Evolutionary conservation across 2,113 vertebrate genomes (phyloP), one percentile per base, ranked within the genome.

Genomic region (Craseonycteris thonglongyai): DNA sequence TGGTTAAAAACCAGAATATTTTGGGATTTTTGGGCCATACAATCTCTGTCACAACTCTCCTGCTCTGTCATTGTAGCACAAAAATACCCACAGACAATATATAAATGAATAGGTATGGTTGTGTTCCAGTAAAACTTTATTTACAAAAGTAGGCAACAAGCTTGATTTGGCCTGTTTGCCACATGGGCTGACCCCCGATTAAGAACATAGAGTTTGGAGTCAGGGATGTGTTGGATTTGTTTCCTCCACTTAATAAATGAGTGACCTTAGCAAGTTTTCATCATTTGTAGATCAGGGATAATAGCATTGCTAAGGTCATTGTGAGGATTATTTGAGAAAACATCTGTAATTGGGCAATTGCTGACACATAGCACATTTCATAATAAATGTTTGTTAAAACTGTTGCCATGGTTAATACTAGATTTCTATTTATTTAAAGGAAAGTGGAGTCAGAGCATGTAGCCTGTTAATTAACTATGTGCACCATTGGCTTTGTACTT

Each of bases 1-100:
- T 30, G 81, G 63, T 84, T 28, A 91, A 93, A 75, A 96, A 69
- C 47, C 42, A 69, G 54, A 63, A 85, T 75, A 86, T 47, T 76
- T 81, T 49, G 75, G 47, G 65, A 21, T 83, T 80, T 56, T 33
- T 61, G 63, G 63, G 14, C 47, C 45, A 8, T 26, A 11, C 0
- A 21, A 19, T 71, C n/a, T 81, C 72, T 68, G 28, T 49, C 11
- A 18, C 24, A 58, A 8, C 24, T 72, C 22, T 59, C 72, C 9
- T 75, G 6, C 40, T 58, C 26, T 69, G 24, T 33, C 45, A 33
- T 42, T 89, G 10, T 90, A 9, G 30, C 38, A 28, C 28, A 68
- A 26, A 81, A 87, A 28, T 15, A 42, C 40, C 72, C 3, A 21
- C 10, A 80, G 74, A 42, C 6, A 47, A 13, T 84, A 65, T 3